Conservation (phyloP, 2,113 vertebrate species). For the Lycocorax pyrrhopterus region DNA sequence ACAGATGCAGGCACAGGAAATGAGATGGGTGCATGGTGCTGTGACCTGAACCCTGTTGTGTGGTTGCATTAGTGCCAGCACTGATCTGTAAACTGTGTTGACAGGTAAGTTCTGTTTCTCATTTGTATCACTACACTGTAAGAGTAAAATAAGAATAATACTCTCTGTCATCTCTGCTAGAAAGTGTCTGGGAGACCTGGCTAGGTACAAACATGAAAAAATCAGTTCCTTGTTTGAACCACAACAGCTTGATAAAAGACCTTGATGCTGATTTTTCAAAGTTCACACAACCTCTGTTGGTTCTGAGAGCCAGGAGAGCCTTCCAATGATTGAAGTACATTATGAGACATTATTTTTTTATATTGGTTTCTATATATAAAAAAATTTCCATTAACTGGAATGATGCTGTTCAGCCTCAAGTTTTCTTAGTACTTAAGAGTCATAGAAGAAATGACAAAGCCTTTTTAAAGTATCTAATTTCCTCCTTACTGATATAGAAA, state of each 20-base stretch:
- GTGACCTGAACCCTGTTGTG: rapidly evolving
- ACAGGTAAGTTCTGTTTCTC: not conserved
- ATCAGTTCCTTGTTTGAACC: not conserved
- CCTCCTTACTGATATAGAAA: not conserved
- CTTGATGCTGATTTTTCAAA: not conserved
- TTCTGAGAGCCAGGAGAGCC: not conserved
- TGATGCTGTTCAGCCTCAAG: not conserved
- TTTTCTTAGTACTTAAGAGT: not conserved
- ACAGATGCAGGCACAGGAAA: not conserved
- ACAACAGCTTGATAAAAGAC: not conserved
- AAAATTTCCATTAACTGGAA: not conserved
- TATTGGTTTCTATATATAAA: not conserved
- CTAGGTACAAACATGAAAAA: not conserved
- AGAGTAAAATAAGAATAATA: not conserved
- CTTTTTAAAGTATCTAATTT: not conserved
- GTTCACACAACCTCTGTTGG: not conserved
- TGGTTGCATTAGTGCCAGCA: not conserved
- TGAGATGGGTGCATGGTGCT: not conserved
- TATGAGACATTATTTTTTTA: not conserved
- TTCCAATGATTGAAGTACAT: not conserved
- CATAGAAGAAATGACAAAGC: not conserved
- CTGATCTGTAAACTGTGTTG: not conserved
- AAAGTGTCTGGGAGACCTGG: not conserved
- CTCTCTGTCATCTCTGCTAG: not conserved
- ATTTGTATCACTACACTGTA: not conserved